Conservation (phyloP, 2,797 vertebrate genomes). For the Gastrophryne carolinensis region DNA sequence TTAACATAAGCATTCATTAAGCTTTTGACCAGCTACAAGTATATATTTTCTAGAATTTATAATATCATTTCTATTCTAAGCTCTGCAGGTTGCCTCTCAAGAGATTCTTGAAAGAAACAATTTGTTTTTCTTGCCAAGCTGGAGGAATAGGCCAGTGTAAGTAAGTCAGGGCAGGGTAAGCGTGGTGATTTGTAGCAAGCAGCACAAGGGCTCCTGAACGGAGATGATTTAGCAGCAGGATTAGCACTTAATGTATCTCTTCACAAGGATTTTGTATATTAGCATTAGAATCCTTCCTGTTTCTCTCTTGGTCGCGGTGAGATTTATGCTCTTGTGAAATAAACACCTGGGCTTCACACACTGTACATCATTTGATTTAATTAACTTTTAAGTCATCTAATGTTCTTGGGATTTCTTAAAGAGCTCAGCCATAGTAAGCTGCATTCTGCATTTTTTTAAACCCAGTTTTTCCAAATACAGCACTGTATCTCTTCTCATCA, state of each 20-base stretch:
- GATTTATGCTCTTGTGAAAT: conserved; percentile 60
- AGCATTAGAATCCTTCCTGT: conserved; percentile 59
- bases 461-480: no score
- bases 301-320: conserved; percentile 55
- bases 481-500: not conserved
- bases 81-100: conserved; percentile 12
- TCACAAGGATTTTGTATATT: conserved; percentile 52
- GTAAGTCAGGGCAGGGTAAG: conserved; percentile 44
- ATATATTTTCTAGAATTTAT: no score
- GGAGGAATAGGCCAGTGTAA: conserved; percentile 46
- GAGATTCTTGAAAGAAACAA: conserved; percentile 56
- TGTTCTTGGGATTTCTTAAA: conserved; percentile 54
- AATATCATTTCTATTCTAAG: not conserved
- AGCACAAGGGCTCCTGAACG: conserved; percentile 53
- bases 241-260: conserved; percentile 62
- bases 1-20: no score
- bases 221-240: conserved; percentile 60
- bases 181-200: conserved; percentile 54
- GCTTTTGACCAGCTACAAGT: not conserved
- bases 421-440: conserved; percentile 12
- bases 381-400: conserved; percentile 71
- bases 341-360: conserved; percentile 63
- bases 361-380: conserved; percentile 62
- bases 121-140: conserved; percentile 36
- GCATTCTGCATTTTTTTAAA: not conserved